A percentile compares a stretch with the other conserved stretches of the same genome.
Evolutionary conservation across 2,888 invertebrate species (phyloP).

Genomic region (Synanthedon vespiformis): DNA sequence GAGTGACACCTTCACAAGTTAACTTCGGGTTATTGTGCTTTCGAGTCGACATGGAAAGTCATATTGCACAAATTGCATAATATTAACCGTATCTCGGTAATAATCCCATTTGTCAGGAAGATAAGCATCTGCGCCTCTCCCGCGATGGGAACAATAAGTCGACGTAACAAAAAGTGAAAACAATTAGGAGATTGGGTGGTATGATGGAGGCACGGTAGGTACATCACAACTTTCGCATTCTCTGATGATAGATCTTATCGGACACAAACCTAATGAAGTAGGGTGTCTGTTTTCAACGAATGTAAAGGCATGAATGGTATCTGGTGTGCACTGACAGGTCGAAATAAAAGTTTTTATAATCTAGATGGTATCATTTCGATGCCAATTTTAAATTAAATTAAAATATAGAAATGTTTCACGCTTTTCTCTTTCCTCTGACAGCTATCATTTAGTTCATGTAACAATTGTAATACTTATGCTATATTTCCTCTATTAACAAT

Average conservation of each 20-base stretch:
- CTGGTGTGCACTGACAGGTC: slow-evolving; percentile 20
- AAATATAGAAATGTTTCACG: slow-evolving; percentile 3
- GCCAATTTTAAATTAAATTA: slow-evolving; percentile 24
- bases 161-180: slow-evolving; percentile 57
- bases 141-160: slow-evolving; percentile 37
- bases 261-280: slow-evolving; percentile 14
- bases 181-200: slow-evolving; percentile 43
- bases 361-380: slow-evolving; percentile 22
- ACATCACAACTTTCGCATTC: slow-evolving; percentile 41
- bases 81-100: slow-evolving; percentile 37
- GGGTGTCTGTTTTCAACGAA: slow-evolving; percentile 16
- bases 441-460: background rate
- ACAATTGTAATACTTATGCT: background rate
- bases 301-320: slow-evolving; percentile 7
- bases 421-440: background rate
- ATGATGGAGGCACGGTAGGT: slow-evolving; percentile 9
- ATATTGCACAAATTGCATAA: slow-evolving; percentile 45
- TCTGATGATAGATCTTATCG: slow-evolving; percentile 15
- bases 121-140: slow-evolving; percentile 39
- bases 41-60: slow-evolving; percentile 13
- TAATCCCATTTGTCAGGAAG: slow-evolving; percentile 53
- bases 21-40: background rate
- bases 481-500: background rate
- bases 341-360: slow-evolving; percentile 29
- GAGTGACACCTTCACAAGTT: background rate